A percentile compares a stretch with the other conserved stretches of the same genome.
These are phyloP conservation scores for Todiramphus saurophagus DNA, from an alignment of 2,113 vertebrate genomes.

Conservation along the genomic window DNA sequence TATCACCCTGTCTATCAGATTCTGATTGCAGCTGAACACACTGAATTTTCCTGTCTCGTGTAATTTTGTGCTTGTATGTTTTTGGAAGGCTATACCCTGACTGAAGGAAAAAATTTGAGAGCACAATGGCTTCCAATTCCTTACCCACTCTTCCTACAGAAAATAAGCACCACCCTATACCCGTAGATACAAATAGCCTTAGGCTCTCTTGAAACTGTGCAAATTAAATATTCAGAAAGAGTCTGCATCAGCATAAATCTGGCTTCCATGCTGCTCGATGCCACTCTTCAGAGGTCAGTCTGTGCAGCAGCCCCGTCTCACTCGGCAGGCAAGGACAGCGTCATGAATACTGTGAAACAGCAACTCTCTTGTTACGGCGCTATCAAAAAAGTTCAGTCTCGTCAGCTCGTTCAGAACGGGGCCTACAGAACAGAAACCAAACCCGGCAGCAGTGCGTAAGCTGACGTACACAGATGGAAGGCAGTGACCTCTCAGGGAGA, in stretches of 20 bases:
- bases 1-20: not conserved
- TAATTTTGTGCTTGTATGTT: constrained; percentile 1
- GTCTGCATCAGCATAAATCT: not conserved
- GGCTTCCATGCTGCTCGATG: not conserved
- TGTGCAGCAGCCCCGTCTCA: not conserved
- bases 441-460: not conserved
- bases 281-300: not conserved
- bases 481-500: not conserved
- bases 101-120: not conserved
- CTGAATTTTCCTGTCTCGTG: not conserved
- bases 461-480: not conserved
- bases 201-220: constrained; percentile 38
- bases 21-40: not conserved
- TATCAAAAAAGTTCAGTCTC: constrained; percentile 84
- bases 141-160: not conserved
- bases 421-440: constrained; percentile 71
- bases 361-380: constrained; percentile 68
- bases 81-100: not conserved
- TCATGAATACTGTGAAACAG: constrained; percentile 90
- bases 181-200: constrained; percentile 11
- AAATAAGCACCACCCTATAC: not conserved
- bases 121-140: constrained; percentile 17
- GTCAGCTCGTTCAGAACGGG: constrained; percentile 82
- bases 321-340: constrained; percentile 83
- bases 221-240: constrained; percentile 21